Base-by-base conservation (phyloP, 2,888 invertebrate species). In the Chloroclystis v-ata region DNA sequence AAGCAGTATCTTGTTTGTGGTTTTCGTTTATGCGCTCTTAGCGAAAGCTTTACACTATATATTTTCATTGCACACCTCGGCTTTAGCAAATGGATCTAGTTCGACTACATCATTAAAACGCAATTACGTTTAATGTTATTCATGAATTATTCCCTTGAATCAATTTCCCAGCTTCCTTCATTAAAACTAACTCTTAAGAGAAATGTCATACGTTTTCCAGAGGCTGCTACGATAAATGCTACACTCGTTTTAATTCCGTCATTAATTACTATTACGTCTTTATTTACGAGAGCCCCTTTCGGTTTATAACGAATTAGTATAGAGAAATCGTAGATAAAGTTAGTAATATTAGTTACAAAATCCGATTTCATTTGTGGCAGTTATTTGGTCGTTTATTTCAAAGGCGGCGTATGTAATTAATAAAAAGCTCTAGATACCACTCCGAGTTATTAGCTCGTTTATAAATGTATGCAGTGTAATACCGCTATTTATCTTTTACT, bases 381-480 rank as follows among this genome's bases (percentile, higher is more conserved):
- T n/a, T 37, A 43, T 35, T 24, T 30, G 46, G 49, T 49, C 47
- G 43, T 57, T 57, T 48, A 52, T 56, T 55, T 56, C 49, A 47
- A 52, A 60, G 55, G 60, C 59, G 57, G 54, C 56, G 54, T 54
- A 52, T 52, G 57, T 66, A 68, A 76, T 75, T 76, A 76, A 75
- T 77, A 74, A 78, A 61, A 60, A 60, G 59, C 44, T 62, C 66
- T 62, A 72, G 65, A 69, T 67, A 63, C 65, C 67, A 67, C 68
- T 68, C 69, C 66, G 4, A 69, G 74, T 75, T 76, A 76, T 72
- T 70, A 70, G 56, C 48, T 63, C 55, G 63, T 60, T 63, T 61
- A 69, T 67, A 71, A 65, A 69, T 33, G 33, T 66, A 67, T 59
- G 50, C 51, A 56, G 59, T 50, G 49, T 54, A 33, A 63, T 58